Evolutionary conservation across 2,888 invertebrate species (phyloP).

Genomic region (Erebia aethiops): DNA sequence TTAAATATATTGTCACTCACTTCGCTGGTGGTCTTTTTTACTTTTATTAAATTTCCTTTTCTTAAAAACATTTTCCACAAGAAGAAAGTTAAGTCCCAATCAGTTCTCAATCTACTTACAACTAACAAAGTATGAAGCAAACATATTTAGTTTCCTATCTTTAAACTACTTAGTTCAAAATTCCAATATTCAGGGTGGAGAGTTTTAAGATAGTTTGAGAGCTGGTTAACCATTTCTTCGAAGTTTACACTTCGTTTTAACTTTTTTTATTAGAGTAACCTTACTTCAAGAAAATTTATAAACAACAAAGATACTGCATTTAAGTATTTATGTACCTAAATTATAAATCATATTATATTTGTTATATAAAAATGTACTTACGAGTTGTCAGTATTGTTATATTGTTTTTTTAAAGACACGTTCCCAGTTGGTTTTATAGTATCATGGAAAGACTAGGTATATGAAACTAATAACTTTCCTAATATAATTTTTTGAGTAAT

Average conservation of each 20-base stretch:
- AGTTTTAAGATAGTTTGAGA: not conserved
- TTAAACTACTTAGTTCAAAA: constrained; percentile 25
- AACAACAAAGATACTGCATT: too few species aligned
- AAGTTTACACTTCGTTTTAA: not conserved
- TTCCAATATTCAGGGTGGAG: constrained; percentile 14
- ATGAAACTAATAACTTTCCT: too few species aligned
- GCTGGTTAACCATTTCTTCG: not conserved
- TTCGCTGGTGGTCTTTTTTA: not conserved
- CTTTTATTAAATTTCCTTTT: not conserved
- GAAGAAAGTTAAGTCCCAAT: constrained; percentile 14
- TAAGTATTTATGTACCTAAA: too few species aligned
- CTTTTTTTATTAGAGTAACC: too few species aligned
- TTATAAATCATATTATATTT: too few species aligned
- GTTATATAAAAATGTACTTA: too few species aligned
- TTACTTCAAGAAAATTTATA: too few species aligned
- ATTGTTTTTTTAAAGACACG: too few species aligned
- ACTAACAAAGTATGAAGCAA: constrained; percentile 31
- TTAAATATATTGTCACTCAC: not conserved
- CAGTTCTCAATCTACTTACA: constrained; percentile 28
- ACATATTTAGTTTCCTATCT: constrained; percentile 35
- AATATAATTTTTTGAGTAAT: too few species aligned
- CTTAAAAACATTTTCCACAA: constrained; percentile 4
- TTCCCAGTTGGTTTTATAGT: too few species aligned
- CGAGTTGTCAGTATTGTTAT: too few species aligned
- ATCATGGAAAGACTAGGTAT: too few species aligned